Evolutionary conservation across 1,140 invertebrate genomes (phyloP).

Genomic region (Drosophila seguyi): DNA sequence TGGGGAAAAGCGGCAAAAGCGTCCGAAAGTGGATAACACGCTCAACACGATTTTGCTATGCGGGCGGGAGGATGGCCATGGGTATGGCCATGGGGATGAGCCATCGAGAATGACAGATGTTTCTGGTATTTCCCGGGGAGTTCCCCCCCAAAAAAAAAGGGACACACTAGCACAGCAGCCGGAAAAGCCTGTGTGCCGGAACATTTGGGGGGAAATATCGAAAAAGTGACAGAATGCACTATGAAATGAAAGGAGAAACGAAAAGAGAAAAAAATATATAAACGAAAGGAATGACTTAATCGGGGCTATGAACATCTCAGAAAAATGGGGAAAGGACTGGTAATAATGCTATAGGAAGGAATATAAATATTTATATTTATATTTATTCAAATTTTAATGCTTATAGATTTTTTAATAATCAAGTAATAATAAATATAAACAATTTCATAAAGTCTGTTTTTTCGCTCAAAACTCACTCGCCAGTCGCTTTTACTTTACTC

Average conservation of each 20-base stretch:
- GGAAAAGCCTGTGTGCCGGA: conserved; percentile 23
- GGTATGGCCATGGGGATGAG: neutral
- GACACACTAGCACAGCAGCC: conserved; percentile 9
- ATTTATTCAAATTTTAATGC: too few species aligned
- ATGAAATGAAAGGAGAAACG: neutral
- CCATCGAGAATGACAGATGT: conserved; percentile 41
- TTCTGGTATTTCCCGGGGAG: conserved; percentile 34
- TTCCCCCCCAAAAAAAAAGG: neutral
- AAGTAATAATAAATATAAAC: too few species aligned
- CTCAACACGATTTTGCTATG: conserved; percentile 38
- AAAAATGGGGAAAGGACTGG: neutral
- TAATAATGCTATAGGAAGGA: neutral
- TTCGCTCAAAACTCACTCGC: too few species aligned
- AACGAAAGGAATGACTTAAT: neutral
- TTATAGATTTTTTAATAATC: too few species aligned
- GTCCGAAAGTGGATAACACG: conserved; percentile 45
- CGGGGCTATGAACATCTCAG: neutral
- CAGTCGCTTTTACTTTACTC: too few species aligned
- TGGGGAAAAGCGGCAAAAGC: conserved; percentile 4
- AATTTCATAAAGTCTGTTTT: too few species aligned
- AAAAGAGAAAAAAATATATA: too few species aligned
- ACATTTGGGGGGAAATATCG: conserved; percentile 20
- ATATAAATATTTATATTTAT: neutral
- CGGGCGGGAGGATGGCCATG: conserved; percentile 3
- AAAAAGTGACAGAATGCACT: conserved; percentile 4